Evolutionary conservation across 2,113 vertebrate species (phyloP).

Genomic region (Gobio gobio): DNA sequence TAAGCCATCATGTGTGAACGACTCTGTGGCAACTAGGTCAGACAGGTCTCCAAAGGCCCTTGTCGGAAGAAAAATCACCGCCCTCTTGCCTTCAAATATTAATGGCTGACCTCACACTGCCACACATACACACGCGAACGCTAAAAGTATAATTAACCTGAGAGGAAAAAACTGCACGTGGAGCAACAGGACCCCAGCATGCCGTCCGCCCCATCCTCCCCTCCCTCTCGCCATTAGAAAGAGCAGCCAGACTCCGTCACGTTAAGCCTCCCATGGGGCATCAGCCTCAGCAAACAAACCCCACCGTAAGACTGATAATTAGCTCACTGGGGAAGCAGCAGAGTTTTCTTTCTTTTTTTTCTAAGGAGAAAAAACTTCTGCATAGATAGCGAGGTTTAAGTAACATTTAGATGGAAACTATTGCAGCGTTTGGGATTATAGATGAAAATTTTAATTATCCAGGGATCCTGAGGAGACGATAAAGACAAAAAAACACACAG

Average conservation of each 20-base stretch:
- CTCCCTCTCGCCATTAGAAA: conserved; percentile 36
- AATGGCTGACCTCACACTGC: conserved; percentile 17
- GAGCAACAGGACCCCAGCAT: conserved; percentile 13
- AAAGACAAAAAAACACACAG: conserved; percentile 38
- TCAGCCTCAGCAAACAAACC: conserved; percentile 49
- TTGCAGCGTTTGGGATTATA: conserved; percentile 23
- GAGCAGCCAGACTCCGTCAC: conserved; percentile 25
- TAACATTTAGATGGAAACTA: conserved; percentile 34
- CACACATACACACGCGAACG: background rate
- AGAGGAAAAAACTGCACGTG: background rate
- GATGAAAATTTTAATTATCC: conserved; percentile 46
- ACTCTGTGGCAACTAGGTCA: conserved; percentile 51
- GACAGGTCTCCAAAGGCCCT: conserved; percentile 37
- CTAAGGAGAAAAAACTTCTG: conserved; percentile 38
- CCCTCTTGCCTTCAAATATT: conserved; percentile 31
- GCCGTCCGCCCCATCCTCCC: background rate
- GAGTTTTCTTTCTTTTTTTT: conserved; percentile 25
- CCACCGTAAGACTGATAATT: conserved; percentile 52
- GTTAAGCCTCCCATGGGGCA: conserved; percentile 42
- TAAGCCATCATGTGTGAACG: conserved; percentile 22
- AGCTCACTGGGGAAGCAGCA: conserved; percentile 56
- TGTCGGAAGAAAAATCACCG: conserved; percentile 31
- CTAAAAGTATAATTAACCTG: conserved; percentile 49
- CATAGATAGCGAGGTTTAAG: conserved; percentile 11
- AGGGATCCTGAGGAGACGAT: conserved; percentile 37